Conservation (phyloP, 2,113 vertebrate genomes). For the Zootoca vivipara region DNA sequence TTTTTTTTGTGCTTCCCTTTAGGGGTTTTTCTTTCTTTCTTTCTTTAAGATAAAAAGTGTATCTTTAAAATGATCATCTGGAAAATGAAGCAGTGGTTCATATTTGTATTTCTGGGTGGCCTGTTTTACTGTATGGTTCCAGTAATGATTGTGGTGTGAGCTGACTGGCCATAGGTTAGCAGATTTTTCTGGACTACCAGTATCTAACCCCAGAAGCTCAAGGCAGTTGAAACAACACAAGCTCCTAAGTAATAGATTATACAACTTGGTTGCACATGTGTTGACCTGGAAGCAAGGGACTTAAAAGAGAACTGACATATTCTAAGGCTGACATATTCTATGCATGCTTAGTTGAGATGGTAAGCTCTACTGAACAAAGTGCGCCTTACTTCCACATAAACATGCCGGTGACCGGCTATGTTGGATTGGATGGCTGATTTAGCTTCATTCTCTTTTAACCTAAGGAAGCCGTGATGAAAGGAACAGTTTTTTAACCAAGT, state of each 20-base stretch:
- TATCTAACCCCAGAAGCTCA: background rate
- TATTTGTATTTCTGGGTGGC: conserved; percentile 33
- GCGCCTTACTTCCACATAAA: too few relatives aligned
- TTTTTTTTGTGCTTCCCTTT: conserved; percentile 3
- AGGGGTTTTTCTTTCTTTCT: background rate
- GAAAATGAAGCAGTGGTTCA: conserved; percentile 24
- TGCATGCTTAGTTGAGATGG: background rate
- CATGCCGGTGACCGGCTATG: background rate
- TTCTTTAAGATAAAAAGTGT: background rate
- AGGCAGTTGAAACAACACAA: background rate
- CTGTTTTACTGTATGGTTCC: conserved; percentile 48
- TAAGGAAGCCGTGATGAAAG: conserved; percentile 7
- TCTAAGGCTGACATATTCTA: background rate
- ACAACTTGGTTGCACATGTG: background rate
- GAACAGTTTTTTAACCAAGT: background rate
- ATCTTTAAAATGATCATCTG: conserved; percentile 1
- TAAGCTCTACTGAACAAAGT: background rate
- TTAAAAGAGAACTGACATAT: background rate
- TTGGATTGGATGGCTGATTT: conserved; percentile 12
- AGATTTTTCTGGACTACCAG: background rate
- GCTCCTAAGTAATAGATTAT: too few relatives aligned
- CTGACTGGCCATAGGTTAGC: conserved; percentile 31
- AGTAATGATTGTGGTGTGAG: conserved; percentile 59
- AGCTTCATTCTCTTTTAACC: conserved; percentile 18
- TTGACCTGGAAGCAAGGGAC: background rate